Percentiles rank a stretch among this genome's conserved stretches.
Evolutionary conservation across 2,888 invertebrate species (phyloP).

Genomic region (Drosophila picticornis): DNA sequence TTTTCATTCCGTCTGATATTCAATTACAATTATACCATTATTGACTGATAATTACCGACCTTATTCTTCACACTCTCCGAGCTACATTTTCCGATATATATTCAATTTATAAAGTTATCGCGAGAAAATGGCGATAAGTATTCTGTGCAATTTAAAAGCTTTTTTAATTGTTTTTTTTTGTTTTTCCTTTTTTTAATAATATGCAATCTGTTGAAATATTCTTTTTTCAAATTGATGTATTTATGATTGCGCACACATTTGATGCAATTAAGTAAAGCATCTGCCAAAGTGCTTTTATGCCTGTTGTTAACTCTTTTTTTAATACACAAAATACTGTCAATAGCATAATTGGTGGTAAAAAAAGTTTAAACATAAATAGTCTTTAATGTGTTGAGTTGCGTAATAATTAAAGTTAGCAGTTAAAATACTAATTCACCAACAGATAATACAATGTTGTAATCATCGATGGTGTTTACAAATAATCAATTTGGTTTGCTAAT

Average conservation of each 20-base stretch:
- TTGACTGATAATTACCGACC: not conserved
- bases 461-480: not conserved
- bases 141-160: not conserved
- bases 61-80: not conserved
- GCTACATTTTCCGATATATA: not conserved
- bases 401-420: not conserved
- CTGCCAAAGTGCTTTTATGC: constrained; percentile 18
- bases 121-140: not conserved
- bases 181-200: not conserved
- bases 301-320: not conserved
- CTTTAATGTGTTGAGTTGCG: constrained; percentile 5
- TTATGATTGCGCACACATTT: constrained; percentile 9
- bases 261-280: constrained; percentile 33
- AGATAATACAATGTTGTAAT: not conserved
- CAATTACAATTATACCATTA: not conserved
- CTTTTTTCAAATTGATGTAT: not conserved
- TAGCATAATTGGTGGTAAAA: not conserved
- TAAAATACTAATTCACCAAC: not conserved
- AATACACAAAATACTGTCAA: not conserved
- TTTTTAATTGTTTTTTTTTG: not conserved
- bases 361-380: not conserved
- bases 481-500: not conserved
- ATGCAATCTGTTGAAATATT: constrained; percentile 1
- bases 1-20: not conserved
- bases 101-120: not conserved